Conservation (phyloP, 2,113 vertebrate species). For the Callipepla californica region DNA sequence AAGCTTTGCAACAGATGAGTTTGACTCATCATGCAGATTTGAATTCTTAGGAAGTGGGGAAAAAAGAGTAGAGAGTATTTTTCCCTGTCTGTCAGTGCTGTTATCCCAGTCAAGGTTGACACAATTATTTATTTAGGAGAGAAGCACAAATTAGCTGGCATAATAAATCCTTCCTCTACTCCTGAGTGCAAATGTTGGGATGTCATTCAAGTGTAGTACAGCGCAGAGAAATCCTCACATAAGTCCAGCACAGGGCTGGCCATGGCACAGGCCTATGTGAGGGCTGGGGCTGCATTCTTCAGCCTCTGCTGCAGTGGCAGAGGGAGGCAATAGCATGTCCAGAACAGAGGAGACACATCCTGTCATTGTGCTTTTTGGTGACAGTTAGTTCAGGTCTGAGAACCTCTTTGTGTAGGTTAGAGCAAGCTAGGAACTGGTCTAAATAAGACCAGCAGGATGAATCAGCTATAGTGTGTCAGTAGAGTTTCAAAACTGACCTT, state of each 20-base stretch:
- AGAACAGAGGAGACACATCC: background rate
- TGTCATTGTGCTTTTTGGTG: fast-evolving
- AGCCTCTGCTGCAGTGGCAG: background rate
- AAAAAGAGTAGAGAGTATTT: background rate
- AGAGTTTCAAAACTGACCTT: background rate
- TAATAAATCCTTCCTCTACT: background rate
- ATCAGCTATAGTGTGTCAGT: background rate
- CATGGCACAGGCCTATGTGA: fast-evolving
- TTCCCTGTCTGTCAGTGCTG: background rate
- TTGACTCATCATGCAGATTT: conserved; percentile 23
- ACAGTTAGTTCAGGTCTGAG: fast-evolving
- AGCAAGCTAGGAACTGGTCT: background rate
- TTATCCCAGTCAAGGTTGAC: background rate
- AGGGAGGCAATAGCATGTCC: background rate
- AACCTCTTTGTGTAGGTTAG: fast-evolving
- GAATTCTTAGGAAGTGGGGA: background rate
- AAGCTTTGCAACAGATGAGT: background rate
- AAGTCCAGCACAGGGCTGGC: fast-evolving
- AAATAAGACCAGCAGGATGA: background rate
- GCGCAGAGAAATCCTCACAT: fast-evolving
- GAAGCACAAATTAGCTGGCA: fast-evolving
- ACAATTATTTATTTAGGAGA: background rate
- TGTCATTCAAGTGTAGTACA: background rate
- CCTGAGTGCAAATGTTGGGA: fast-evolving
- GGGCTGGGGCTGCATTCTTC: background rate